Base-by-base conservation (phyloP, 2,797 vertebrate genomes). In the Siniperca scherzeri region DNA sequence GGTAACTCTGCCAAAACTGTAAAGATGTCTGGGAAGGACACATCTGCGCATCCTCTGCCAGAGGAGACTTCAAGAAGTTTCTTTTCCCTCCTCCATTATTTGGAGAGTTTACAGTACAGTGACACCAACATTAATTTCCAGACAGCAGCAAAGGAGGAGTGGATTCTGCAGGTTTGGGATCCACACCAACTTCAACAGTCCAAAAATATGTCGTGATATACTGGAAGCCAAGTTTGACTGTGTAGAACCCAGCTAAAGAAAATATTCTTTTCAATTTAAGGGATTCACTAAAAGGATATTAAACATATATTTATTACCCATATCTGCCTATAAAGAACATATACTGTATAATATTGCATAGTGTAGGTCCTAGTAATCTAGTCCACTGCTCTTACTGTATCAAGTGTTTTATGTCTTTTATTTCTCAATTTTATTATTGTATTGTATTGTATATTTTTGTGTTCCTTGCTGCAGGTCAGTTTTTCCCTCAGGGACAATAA, bases 11-110 rank as follows among this genome's bases (percentile, higher is more conserved):
- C 91, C 90, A 91, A 70, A 66, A 68, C 77, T 38, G 71, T 78
- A 74, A 86, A 90, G 82, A 77, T 64, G 74, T 88, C 86, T 84
- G 84, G 66, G 74, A 87, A 87, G 87, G 79, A 84, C 84, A 78
- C 56, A 78, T 87, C 78, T 60, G 46, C 55, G 61, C 74, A 40
- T 68, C 72, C 22, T 67, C 69, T 80, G 87, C 85, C 87, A 88
- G 78, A 82, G 69, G 75, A 87, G 78, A 87, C 74, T 57, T 77
- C 70, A 62, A 68, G 71, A 82, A 73, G 71, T 83, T 83, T 73
- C 52, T 75, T 52, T 59, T 67, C 57, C 67, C 62, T 74, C 77
- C 65, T 50, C 66, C 12, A 11, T 5, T 55, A 19, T 48, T 78
- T 82, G 74, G 85, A 82, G n/a, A 30, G 17, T 46, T 42, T 73